Evolutionary conservation across 2,888 invertebrate genomes (phyloP).

Genomic region (Siphonodentalium dalli): DNA sequence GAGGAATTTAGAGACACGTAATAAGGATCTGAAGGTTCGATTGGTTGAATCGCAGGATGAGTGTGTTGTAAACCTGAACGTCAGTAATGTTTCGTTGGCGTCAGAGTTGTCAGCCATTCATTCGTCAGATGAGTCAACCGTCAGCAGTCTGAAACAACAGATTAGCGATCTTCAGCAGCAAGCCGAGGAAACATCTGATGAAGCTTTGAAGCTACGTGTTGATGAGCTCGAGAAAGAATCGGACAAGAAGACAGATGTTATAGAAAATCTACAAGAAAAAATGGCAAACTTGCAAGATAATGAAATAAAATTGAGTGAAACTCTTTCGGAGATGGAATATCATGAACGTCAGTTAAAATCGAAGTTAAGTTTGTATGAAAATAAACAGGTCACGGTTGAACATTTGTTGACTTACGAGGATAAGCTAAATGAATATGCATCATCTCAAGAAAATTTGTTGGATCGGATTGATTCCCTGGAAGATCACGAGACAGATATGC

Average conservation of each 20-base stretch:
- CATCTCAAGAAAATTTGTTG: slow-evolving; percentile 45
- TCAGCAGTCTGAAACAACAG: too few species aligned
- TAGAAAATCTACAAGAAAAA: slow-evolving; percentile 44
- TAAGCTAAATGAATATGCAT: slow-evolving; percentile 41
- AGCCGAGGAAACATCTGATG: slow-evolving; percentile 29
- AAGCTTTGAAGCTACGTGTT: slow-evolving; percentile 20
- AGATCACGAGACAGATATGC: slow-evolving; percentile 36
- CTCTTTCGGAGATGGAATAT: slow-evolving; percentile 46
- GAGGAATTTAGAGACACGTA: slow-evolving; percentile 39
- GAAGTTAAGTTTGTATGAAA: slow-evolving; percentile 42
- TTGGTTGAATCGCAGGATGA: slow-evolving; percentile 44
- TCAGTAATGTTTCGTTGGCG: slow-evolving; percentile 47
- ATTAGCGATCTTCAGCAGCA: too few species aligned
- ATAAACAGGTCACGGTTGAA: slow-evolving; percentile 33
- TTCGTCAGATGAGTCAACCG: slow-evolving; percentile 23
- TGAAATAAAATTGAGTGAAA: slow-evolving; percentile 50
- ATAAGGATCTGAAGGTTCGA: slow-evolving; percentile 46
- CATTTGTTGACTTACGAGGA: slow-evolving; percentile 45
- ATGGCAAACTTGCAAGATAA: slow-evolving; percentile 39
- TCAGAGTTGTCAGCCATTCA: slow-evolving; percentile 37
- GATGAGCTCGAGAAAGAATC: slow-evolving; percentile 34
- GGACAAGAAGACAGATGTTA: slow-evolving; percentile 46
- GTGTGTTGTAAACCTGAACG: slow-evolving; percentile 40
- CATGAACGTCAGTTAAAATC: slow-evolving; percentile 42
- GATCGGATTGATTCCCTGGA: slow-evolving; percentile 49